Percentiles rank a stretch among this genome's conserved stretches.
Conservation (phyloP, 1,140 invertebrate genomes). For the Branchinecta lindahli region DNA sequence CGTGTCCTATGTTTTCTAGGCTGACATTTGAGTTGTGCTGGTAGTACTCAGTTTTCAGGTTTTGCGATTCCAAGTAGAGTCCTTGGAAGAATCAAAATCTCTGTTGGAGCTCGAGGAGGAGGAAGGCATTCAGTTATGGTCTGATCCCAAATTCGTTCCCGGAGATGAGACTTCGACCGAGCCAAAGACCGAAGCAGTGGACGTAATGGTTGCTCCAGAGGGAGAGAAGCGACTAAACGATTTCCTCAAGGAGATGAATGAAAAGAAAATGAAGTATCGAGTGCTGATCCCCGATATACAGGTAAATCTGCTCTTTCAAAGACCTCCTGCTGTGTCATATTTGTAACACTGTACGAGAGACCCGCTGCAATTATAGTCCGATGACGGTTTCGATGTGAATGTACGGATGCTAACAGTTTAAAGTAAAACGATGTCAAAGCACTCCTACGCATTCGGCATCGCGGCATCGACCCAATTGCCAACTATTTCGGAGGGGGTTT, state of each 20-base stretch:
- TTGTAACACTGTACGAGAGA: too few relatives aligned
- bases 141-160: background rate
- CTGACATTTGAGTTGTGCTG: too few relatives aligned
- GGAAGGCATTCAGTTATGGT: background rate
- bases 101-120: background rate
- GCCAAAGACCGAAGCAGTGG: background rate
- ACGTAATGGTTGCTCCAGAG: background rate
- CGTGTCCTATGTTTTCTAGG: too few relatives aligned
- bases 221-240: background rate
- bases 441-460: too few relatives aligned
- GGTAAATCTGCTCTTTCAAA: background rate
- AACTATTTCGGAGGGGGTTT: too few relatives aligned
- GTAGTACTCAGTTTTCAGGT: background rate
- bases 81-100: background rate
- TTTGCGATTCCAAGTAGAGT: background rate
- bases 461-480: too few relatives aligned
- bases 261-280: background rate
- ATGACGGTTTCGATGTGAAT: too few relatives aligned
- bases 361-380: too few relatives aligned
- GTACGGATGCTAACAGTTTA: too few relatives aligned
- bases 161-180: background rate
- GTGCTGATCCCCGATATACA: constrained; percentile 2
- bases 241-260: background rate
- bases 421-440: too few relatives aligned
- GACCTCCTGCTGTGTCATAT: too few relatives aligned